These are phyloP conservation scores for Spea hammondii DNA, from an alignment of 2,797 vertebrate genomes.

Conservation along the genomic window DNA sequence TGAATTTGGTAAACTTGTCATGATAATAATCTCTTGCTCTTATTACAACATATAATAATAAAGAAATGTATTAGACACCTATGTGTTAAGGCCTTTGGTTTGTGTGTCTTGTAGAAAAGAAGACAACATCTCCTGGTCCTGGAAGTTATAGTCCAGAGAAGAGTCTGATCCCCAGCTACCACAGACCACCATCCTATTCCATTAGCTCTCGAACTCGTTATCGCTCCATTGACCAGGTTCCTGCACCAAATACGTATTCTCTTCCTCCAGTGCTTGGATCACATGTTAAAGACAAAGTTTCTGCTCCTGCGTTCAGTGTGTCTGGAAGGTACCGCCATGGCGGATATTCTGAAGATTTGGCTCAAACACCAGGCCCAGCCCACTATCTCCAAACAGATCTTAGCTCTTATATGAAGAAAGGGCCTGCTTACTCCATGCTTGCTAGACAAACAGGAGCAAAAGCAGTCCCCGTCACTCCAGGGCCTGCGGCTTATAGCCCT, in stretches of 20 bases:
- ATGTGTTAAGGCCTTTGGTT: not conserved
- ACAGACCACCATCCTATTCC: slow-evolving; percentile 76
- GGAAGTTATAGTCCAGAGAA: slow-evolving; percentile 84
- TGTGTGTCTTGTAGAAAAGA: slow-evolving; percentile 49
- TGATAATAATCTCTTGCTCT: no score
- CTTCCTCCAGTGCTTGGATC: slow-evolving; percentile 79
- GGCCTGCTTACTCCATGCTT: slow-evolving; percentile 83
- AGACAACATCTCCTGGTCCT: slow-evolving; percentile 75
- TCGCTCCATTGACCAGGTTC: slow-evolving; percentile 69
- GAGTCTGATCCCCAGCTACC: slow-evolving; percentile 70
- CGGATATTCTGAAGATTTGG: slow-evolving; percentile 71
- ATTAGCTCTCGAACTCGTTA: slow-evolving; percentile 74
- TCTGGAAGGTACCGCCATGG: slow-evolving; percentile 60
- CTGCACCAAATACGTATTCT: slow-evolving; percentile 81
- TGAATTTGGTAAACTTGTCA: no score
- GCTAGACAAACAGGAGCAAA: slow-evolving; percentile 65
- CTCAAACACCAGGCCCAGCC: slow-evolving; percentile 77
- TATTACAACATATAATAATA: not conserved
- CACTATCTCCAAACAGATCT: slow-evolving; percentile 76
- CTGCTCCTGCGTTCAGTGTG: slow-evolving; percentile 78
- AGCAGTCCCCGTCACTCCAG: slow-evolving; percentile 62
- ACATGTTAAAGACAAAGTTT: slow-evolving; percentile 69
- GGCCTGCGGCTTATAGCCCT: slow-evolving; percentile 77
- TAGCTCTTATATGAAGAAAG: slow-evolving; percentile 70
- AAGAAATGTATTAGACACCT: no score